Evolutionary conservation across 2,113 vertebrate species (phyloP).

Genomic region (Burhinus bistriatus): DNA sequence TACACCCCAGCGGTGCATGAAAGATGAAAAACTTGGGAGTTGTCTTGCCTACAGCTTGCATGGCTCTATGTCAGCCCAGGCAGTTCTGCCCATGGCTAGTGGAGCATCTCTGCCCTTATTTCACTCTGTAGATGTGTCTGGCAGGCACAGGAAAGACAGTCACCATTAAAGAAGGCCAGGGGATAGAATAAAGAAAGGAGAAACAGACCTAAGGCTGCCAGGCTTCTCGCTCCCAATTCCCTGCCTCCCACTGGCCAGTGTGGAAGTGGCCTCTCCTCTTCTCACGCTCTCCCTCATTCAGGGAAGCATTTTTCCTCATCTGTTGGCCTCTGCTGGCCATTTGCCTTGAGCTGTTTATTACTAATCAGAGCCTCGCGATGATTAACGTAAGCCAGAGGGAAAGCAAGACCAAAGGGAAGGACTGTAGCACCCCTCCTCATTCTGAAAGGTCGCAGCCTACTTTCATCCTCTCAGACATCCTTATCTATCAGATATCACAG

Average conservation of each 20-base stretch:
- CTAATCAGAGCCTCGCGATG: rapidly evolving
- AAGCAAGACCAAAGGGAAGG: not conserved
- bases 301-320: not conserved
- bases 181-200: too few relatives aligned
- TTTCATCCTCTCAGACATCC: not conserved
- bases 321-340: not conserved
- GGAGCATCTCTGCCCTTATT: not conserved
- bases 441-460: not conserved
- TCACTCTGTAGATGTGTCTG: not conserved
- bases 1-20: rapidly evolving
- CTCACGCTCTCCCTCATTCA: not conserved
- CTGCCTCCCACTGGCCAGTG: not conserved
- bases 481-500: not conserved
- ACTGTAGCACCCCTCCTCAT: not conserved
- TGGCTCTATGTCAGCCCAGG: not conserved
- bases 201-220: not conserved
- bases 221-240: not conserved
- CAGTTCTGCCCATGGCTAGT: not conserved
- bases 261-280: not conserved
- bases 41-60: not conserved
- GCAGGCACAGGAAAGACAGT: not conserved
- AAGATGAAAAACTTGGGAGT: not conserved
- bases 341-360: not conserved
- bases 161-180: not conserved
- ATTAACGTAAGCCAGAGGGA: not conserved